Percentiles rank a stretch among this genome's conserved stretches.
These are phyloP conservation scores for Sesia apiformis DNA, from an alignment of 2,888 invertebrate species.

Conservation along the genomic window DNA sequence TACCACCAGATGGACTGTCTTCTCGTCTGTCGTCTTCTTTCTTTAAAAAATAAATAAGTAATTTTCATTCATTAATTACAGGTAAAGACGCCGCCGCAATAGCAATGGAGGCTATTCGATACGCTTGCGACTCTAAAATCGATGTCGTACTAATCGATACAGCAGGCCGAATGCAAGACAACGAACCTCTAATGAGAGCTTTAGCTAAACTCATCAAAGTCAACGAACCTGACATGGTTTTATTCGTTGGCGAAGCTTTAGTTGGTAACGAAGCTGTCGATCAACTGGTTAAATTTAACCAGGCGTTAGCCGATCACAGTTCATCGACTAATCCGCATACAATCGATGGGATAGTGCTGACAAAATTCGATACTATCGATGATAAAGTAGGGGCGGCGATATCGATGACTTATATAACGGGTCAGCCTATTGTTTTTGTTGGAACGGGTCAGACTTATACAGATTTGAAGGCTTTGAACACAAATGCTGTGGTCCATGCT, in stretches of 20 bases:
- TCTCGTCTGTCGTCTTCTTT: too few relatives aligned
- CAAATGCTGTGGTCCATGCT: conserved; percentile 95
- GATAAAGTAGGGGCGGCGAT: conserved; percentile 99
- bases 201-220: conserved; percentile 97
- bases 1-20: too few relatives aligned
- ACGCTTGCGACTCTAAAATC: conserved; percentile 84
- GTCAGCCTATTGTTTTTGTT: conserved; percentile 99
- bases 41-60: neutral
- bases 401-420: conserved; percentile 99
- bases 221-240: conserved; percentile 96
- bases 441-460: conserved; percentile 99
- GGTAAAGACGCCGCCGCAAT: conserved; percentile 99
- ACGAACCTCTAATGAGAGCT: conserved; percentile 98
- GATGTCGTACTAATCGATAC: conserved; percentile 99
- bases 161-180: conserved; percentile 99
- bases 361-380: conserved; percentile 99
- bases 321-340: conserved; percentile 87
- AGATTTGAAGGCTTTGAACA: conserved; percentile 96
- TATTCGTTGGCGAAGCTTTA: conserved; percentile 99
- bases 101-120: conserved; percentile 96
- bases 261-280: conserved; percentile 99
- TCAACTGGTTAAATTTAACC: conserved; percentile 98
- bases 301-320: conserved; percentile 94
- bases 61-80: conserved; percentile 13
- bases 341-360: conserved; percentile 98